phyloP scores from a whole-genome alignment of 2,797 vertebrate genomes.

The Craterocephalus amniculus region DNA sequence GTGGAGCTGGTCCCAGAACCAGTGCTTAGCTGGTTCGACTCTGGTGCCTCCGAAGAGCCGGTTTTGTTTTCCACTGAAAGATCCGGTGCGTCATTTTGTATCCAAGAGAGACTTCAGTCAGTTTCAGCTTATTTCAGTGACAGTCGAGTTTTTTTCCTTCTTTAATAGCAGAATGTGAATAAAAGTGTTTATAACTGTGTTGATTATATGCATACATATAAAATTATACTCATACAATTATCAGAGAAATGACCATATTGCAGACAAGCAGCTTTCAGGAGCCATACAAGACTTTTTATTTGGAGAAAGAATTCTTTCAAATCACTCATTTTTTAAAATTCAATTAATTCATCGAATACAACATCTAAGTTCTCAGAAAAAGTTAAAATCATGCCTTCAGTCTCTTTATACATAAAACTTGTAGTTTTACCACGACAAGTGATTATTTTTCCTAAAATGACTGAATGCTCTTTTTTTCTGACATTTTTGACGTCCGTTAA shows the following conservation, averaged over 20 bases:
- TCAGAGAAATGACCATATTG: background rate
- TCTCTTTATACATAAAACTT: conserved; percentile 80
- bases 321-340: conserved; percentile 79
- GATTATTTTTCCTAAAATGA: conserved; percentile 73
- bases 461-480: conserved; percentile 54
- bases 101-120: too few species aligned
- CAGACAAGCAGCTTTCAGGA: conserved; percentile 37
- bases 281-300: conserved; percentile 79
- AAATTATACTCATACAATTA: too few species aligned
- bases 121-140: too few species aligned
- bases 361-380: conserved; percentile 81
- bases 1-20: too few species aligned
- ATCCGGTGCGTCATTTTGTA: too few species aligned
- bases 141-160: too few species aligned
- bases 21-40: too few species aligned
- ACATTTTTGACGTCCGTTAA: conserved; percentile 75
- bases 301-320: conserved; percentile 81
- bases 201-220: too few species aligned
- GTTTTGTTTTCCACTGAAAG: too few species aligned
- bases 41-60: too few species aligned
- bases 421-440: conserved; percentile 71
- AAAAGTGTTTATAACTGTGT: too few species aligned
- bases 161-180: too few species aligned
- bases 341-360: conserved; percentile 77
- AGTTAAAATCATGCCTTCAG: conserved; percentile 82